Base-by-base conservation (phyloP, 2,888 invertebrate species). In the Calameuta idolon region DNA sequence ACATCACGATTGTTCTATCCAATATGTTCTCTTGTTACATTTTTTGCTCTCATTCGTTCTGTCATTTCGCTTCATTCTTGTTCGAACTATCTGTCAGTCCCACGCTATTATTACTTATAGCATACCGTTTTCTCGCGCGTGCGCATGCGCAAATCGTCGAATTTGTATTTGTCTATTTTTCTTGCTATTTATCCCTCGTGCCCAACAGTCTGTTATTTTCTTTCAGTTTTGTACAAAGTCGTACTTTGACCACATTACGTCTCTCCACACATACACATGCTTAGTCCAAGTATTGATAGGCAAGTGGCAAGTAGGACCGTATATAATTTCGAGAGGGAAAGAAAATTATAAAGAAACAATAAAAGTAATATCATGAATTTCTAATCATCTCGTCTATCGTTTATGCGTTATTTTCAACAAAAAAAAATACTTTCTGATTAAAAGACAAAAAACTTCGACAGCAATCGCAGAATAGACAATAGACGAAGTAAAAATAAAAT, bases 191-290 rank as follows among this genome's bases (percentile, higher is more conserved):
- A 81, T 79, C 76, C 79, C 75, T 76, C 33, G 30, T 71, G 71
- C 15, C 33, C 33, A 33, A 15, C 23, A 33, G 71, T 79, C 81
- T 82, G 80, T 85, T 84, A 78, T 81, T 75, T 83, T 81, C 15
- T 69, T 74, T 80, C 79, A 78, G 73, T 34, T 85, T 85, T 83
- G 83, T 83, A 84, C 85, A 83, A 81, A 82, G 77, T 81, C 80
- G 82, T 82, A 82, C 82, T 80, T 79, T 69, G 75, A 73, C 79
- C 75, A 55, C 55, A 55, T 2, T 55, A 55, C 23, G 9, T 23
- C 23, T 55, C 9, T 5, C 23, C 23, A 55, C 55, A 9, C 23
- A 55, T 55, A 1, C 23, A 2, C 23, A 23, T 55, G 23, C 12
- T 12, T 37, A 37, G 37, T 2, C 3, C 37, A 12, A 37, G 23